Conservation (phyloP, 1,140 invertebrate species). For the Cydia amplana region DNA sequence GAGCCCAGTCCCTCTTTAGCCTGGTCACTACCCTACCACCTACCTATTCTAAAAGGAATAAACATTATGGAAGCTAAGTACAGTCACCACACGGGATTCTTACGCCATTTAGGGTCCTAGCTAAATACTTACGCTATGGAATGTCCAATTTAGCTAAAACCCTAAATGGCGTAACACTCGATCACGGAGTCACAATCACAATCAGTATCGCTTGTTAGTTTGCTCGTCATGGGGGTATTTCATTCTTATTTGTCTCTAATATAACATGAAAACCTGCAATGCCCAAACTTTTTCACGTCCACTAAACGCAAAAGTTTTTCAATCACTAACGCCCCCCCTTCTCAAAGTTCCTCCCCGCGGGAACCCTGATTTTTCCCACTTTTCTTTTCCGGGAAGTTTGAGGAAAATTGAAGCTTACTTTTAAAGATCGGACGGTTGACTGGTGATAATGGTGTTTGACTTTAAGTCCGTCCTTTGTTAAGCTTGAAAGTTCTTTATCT, state of each 20-base stretch:
- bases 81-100: no score
- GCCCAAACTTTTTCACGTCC: neutral
- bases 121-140: no score
- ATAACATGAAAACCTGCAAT: neutral
- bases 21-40: no score
- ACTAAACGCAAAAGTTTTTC: conserved; percentile 19
- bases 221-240: no score
- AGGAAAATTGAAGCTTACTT: conserved; percentile 8
- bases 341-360: neutral
- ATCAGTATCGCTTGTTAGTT: no score
- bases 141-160: no score
- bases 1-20: no score
- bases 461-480: neutral
- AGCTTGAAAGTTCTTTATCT: neutral
- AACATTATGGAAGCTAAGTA: no score
- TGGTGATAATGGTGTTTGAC: conserved; percentile 14
- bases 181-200: no score
- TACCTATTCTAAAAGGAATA: no score
- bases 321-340: conserved; percentile 15
- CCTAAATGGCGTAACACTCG: no score
- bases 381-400: neutral
- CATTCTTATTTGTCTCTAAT: neutral
- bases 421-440: conserved; percentile 15
- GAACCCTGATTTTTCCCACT: neutral
- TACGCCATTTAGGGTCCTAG: no score